Evolutionary conservation across 2,113 vertebrate genomes (phyloP), one percentile per base, ranked within the genome.

Genomic region (Chlamydotis undulata): DNA sequence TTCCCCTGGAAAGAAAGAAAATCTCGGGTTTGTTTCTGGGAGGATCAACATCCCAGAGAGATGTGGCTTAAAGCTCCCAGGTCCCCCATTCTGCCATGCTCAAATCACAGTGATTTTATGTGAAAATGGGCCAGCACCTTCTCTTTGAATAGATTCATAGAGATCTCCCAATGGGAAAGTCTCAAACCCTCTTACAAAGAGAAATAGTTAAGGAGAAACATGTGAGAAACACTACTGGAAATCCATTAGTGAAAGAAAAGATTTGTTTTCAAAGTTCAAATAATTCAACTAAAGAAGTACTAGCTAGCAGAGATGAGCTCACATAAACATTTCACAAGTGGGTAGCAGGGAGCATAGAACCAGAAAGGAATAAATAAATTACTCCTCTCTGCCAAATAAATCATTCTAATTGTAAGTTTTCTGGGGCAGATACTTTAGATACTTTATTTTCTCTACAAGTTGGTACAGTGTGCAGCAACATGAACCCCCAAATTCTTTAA

Each of bases 351-450:
- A 94, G 63, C 31, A 84, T 93, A 89, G 73, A 92, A 93, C 39
- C n/a, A 93, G 65, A 94, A 84, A 87, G 15, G 41, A 64, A 10
- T 75, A 90, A 96, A 95, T 53, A 82, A 94, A 94, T 93, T 60
- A 45, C 15, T 91, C n/a, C 59, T 76, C 14, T 77, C 57, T 83
- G 35, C 25, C 67, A 82, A 89, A 93, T 83, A 93, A 91, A 76
- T 83, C 41, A 50, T 29, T 10, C 2, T 2, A 61, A 87, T 45
- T 56, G 23, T 69, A 91, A 94, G 35, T 19, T 49, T 89, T 92
- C 73, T 76, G 50, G 19, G 53, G 25, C 19, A 92, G 39, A 76
- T 49, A 26, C 37, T 80, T 87, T 29, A 49, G 37, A 28, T 11
- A 11, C 23, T 56, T 25, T 47, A 57, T 89, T 81, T 95, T 77